These are phyloP conservation scores for Syritta pipiens DNA, from an alignment of 2,888 invertebrate genomes.

Conservation along the genomic window DNA sequence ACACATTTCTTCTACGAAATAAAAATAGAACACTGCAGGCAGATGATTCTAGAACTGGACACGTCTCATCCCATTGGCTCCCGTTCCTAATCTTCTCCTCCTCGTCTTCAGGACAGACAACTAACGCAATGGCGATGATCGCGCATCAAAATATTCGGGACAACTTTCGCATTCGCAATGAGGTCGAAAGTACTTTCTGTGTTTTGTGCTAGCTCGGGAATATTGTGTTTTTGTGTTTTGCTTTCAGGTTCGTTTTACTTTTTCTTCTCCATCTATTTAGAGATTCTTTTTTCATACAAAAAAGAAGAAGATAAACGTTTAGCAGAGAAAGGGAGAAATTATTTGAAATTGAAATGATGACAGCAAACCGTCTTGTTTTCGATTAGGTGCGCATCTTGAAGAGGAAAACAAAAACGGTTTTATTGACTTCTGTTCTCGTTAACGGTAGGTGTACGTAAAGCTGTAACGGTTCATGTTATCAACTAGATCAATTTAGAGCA, in stretches of 20 bases:
- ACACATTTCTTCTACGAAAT: background rate
- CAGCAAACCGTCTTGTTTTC: background rate
- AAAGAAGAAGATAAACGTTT: no score
- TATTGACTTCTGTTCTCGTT: background rate
- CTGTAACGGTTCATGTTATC: constrained; percentile 10
- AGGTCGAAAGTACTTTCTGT: constrained; percentile 20
- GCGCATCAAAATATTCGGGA: constrained; percentile 15
- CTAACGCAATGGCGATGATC: no score
- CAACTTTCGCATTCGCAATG: constrained; percentile 37
- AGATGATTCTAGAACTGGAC: no score
- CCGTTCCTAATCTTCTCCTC: no score
- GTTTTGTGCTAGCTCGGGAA: background rate
- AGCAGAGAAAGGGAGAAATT: constrained; percentile 3
- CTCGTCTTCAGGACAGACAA: no score
- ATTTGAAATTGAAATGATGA: background rate
- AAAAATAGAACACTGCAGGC: constrained; percentile 1
- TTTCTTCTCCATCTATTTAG: no score
- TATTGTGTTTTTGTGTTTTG: constrained; percentile 4
- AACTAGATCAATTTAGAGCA: constrained; percentile 2
- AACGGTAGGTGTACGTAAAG: background rate
- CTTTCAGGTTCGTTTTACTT: constrained; percentile 16
- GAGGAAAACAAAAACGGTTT: no score
- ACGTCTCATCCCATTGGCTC: no score
- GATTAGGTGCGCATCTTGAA: background rate
- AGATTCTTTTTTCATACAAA: no score